These are phyloP conservation scores for Trichonephila clavata DNA, from an alignment of 1,140 invertebrate species.

Conservation along the genomic window DNA sequence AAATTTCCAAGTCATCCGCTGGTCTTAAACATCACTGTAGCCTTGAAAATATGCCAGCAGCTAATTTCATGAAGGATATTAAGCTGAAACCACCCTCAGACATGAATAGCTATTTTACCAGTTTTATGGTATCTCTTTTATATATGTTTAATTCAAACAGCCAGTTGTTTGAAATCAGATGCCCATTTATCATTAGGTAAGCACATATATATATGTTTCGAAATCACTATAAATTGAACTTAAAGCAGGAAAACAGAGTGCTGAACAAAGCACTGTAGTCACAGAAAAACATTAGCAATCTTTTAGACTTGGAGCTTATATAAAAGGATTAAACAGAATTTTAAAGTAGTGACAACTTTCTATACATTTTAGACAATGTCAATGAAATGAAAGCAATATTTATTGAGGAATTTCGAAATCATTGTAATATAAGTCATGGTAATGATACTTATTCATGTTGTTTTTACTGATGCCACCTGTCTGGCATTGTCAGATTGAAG, in stretches of 20 bases:
- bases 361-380: background rate
- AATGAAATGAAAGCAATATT: no score
- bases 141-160: constrained; percentile 91
- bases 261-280: background rate
- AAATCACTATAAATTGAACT: no score
- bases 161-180: constrained; percentile 94
- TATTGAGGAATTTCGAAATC: no score
- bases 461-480: no score
- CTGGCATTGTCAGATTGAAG: no score
- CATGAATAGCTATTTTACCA: constrained; percentile 88
- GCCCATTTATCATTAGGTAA: constrained; percentile 96
- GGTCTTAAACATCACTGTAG: constrained; percentile 69
- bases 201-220: background rate
- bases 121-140: constrained; percentile 93
- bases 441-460: no score
- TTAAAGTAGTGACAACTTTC: no score
- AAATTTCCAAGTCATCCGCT: constrained; percentile 87
- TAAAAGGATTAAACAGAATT: no score
- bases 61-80: constrained; percentile 78
- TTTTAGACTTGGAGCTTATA: background rate
- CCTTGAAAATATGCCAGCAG: constrained; percentile 70
- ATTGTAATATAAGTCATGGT: no score
- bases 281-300: no score
- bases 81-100: constrained; percentile 76
- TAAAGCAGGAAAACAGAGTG: background rate